A percentile compares a stretch with the other conserved stretches of the same genome.
These are phyloP conservation scores for Gambusia affinis DNA, from an alignment of 2,113 vertebrate species.

Conservation along the genomic window DNA sequence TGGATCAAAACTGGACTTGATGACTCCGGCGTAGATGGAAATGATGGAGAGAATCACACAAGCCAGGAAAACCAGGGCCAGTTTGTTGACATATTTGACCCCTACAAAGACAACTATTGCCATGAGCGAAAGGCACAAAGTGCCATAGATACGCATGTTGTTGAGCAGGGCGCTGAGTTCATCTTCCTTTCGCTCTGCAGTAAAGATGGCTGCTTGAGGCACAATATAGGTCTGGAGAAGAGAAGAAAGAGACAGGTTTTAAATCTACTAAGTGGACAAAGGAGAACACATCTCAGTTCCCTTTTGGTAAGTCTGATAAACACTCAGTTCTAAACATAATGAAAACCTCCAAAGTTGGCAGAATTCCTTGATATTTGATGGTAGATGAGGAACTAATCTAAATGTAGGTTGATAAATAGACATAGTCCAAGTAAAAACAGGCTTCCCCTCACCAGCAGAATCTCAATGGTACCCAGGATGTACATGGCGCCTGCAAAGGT, in stretches of 20 bases:
- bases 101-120: slow-evolving; percentile 92
- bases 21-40: slow-evolving; percentile 94
- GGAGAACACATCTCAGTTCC: not conserved
- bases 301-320: not conserved
- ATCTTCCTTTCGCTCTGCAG: slow-evolving; percentile 65
- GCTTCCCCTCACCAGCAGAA: slow-evolving; percentile 78
- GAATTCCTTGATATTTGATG: not conserved
- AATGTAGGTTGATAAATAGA: not conserved
- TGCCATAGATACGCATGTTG: slow-evolving; percentile 96
- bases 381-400: not conserved
- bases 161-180: slow-evolving; percentile 84
- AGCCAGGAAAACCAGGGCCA: slow-evolving; percentile 93
- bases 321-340: not conserved
- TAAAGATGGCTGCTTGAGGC: slow-evolving; percentile 89
- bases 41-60: slow-evolving; percentile 95
- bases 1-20: slow-evolving; percentile 91
- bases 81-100: slow-evolving; percentile 96
- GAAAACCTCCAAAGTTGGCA: not conserved
- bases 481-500: slow-evolving; percentile 86
- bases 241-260: not conserved
- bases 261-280: not conserved
- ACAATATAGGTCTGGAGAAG: slow-evolving; percentile 89
- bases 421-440: not conserved
- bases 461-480: slow-evolving; percentile 85
- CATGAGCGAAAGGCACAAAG: slow-evolving; percentile 88